phyloP scores from a whole-genome alignment of 2,113 vertebrate species.

The Murina feae region DNA sequence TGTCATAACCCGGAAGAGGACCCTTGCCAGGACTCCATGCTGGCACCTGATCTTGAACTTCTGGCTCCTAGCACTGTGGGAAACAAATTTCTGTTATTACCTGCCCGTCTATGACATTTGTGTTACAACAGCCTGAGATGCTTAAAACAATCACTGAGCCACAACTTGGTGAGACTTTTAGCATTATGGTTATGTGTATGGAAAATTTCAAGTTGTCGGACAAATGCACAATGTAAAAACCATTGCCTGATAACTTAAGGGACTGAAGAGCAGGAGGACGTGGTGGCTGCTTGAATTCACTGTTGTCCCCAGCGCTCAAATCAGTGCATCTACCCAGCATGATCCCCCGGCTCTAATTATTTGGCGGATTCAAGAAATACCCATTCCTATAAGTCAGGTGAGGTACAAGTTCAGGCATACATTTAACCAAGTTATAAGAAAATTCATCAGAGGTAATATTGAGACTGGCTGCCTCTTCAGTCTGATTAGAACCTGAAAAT shows the following conservation, averaged over 20 bases:
- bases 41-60: background rate
- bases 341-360: background rate
- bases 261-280: background rate
- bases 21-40: background rate
- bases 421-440: background rate
- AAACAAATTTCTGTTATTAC: background rate
- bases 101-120: background rate
- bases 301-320: background rate
- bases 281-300: background rate
- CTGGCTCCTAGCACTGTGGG: background rate
- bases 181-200: background rate
- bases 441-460: background rate
- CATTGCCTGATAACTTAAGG: background rate
- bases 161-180: background rate
- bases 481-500: background rate
- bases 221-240: background rate
- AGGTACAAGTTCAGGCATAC: background rate
- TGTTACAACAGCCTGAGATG: background rate
- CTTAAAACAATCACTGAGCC: background rate
- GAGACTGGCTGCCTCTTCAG: background rate
- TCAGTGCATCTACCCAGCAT: background rate
- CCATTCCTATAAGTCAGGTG: background rate
- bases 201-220: background rate
- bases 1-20: background rate
- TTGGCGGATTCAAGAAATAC: background rate